A percentile compares a stretch with the other conserved stretches of the same genome.
Conservation (phyloP, 2,113 vertebrate species). For the Hipposideros armiger region DNA sequence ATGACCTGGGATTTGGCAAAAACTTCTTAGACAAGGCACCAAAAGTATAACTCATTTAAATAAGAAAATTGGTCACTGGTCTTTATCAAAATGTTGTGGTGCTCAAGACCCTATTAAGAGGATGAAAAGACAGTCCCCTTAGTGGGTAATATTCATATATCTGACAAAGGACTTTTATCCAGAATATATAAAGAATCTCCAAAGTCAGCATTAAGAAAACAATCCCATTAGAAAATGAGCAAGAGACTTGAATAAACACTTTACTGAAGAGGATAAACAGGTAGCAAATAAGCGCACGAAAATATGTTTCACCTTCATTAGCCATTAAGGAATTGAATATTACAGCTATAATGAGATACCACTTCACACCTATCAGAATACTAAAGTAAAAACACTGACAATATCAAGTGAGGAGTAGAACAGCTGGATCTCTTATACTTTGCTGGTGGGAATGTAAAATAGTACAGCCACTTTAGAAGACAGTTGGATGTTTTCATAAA, state of each 20-base stretch:
- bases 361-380: neutral
- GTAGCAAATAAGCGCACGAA: neutral
- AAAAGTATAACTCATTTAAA: neutral
- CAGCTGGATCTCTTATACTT: neutral
- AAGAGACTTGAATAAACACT: neutral
- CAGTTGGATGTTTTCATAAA: neutral
- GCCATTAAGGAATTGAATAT: neutral
- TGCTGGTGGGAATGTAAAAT: neutral
- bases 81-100: neutral
- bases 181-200: neutral
- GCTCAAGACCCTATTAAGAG: neutral
- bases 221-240: neutral
- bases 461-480: neutral
- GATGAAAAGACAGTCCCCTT: neutral
- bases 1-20: neutral
- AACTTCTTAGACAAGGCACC: neutral
- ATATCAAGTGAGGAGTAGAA: neutral
- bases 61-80: neutral
- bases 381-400: neutral
- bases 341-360: neutral
- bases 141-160: neutral
- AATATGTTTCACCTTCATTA: neutral
- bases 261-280: neutral
- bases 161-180: neutral
- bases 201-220: conserved; percentile 4